Percentiles rank a stretch among this genome's conserved stretches.
Conservation (phyloP, 2,113 vertebrate species). For the Morone saxatilis region DNA sequence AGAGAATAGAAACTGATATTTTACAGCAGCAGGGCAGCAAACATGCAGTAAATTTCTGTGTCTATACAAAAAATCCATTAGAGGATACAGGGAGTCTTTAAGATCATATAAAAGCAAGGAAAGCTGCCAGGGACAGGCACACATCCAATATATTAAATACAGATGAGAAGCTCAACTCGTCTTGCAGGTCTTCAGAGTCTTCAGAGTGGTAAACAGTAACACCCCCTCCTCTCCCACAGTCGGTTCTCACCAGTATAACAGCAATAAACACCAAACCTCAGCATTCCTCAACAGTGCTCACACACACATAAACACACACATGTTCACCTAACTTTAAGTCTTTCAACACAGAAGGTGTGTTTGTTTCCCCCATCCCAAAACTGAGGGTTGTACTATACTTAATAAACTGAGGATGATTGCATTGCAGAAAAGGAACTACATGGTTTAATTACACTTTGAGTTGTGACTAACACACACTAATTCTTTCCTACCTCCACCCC, state of each 20-base stretch:
- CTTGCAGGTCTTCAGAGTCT: slow-evolving; percentile 49
- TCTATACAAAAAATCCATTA: slow-evolving; percentile 15
- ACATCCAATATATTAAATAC: slow-evolving; percentile 45
- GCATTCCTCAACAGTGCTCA: slow-evolving; percentile 65
- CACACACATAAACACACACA: slow-evolving; percentile 38
- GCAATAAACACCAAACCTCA: slow-evolving; percentile 75
- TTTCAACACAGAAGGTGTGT: slow-evolving; percentile 15
- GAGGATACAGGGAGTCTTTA: slow-evolving; percentile 14
- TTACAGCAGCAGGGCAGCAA: slow-evolving; percentile 18
- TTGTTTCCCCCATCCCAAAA: slow-evolving; percentile 17
- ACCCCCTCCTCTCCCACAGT: slow-evolving; percentile 56
- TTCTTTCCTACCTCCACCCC: slow-evolving; percentile 11
- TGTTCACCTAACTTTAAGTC: slow-evolving; percentile 16
- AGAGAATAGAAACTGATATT: slow-evolving; percentile 28
- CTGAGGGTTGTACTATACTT: background rate
- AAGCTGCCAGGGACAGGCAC: slow-evolving; percentile 30
- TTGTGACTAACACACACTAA: slow-evolving; percentile 17
- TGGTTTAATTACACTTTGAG: slow-evolving; percentile 22
- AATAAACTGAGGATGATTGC: slow-evolving; percentile 9
- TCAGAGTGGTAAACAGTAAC: slow-evolving; percentile 43
- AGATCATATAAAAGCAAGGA: slow-evolving; percentile 1
- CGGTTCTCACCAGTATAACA: slow-evolving; percentile 68
- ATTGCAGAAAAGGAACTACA: slow-evolving; percentile 3
- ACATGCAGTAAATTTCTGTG: slow-evolving; percentile 13
- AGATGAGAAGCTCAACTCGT: slow-evolving; percentile 54